Percentiles rank a stretch among this genome's conserved stretches.
Evolutionary conservation across 2,797 vertebrate species (phyloP).

Genomic region (Hapalemur alaotrensis): DNA sequence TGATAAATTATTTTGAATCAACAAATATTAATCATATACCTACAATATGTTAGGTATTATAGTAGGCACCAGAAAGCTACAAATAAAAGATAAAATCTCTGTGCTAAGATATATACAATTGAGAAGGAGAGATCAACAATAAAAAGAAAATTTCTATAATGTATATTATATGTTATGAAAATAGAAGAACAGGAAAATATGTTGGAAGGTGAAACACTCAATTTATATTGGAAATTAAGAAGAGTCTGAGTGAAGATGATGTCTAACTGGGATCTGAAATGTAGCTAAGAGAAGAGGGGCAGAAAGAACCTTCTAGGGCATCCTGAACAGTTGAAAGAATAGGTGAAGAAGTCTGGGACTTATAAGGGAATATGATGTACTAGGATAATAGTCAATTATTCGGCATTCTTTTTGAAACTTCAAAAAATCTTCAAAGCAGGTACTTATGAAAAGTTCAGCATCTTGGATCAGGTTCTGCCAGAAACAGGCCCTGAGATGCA

Average conservation of each 20-base stretch:
- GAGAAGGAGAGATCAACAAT: neutral
- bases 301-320: neutral
- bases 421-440: neutral
- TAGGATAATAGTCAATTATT: neutral
- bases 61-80: neutral
- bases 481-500: neutral
- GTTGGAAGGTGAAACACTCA: neutral
- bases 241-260: neutral
- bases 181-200: neutral
- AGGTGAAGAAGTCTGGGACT: neutral
- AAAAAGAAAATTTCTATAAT: neutral
- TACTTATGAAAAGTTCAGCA: neutral
- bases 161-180: neutral
- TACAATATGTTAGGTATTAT: neutral
- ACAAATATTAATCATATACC: neutral
- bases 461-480: neutral
- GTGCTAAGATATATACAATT: neutral
- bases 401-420: neutral
- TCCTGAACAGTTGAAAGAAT: neutral
- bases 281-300: neutral
- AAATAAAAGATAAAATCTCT: neutral
- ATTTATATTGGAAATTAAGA: neutral
- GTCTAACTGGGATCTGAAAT: neutral
- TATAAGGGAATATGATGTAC: neutral
- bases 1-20: neutral